Evolutionary conservation across 1,140 invertebrate genomes (phyloP).

Genomic region (Lepidurus couesii): DNA sequence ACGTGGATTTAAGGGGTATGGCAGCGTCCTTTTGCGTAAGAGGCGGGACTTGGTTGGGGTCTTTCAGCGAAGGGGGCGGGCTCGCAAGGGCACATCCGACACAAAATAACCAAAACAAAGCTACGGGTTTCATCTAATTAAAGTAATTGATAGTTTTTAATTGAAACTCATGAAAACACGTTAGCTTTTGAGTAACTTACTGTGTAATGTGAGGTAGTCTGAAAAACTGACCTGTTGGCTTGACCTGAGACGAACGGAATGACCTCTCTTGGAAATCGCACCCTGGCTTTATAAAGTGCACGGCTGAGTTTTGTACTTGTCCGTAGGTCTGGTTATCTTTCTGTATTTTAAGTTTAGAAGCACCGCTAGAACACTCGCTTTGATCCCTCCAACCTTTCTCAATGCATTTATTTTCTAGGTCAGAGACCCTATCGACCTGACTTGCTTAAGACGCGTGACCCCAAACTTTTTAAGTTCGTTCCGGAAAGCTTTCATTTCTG

Average conservation of each 20-base stretch:
- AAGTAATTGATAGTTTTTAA: not conserved
- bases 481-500: not conserved
- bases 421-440: not conserved
- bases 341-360: conserved; percentile 6
- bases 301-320: not conserved
- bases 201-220: not conserved
- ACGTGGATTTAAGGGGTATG: not conserved
- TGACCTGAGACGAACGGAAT: conserved; percentile 6
- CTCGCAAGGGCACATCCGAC: not conserved
- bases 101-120: not conserved
- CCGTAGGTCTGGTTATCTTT: not conserved
- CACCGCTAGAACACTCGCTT: not conserved
- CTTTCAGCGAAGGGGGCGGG: not conserved
- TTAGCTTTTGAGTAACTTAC: not conserved
- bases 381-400: not conserved
- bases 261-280: not conserved
- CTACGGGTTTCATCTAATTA: not conserved
- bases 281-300: not conserved
- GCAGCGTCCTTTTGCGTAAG: not conserved
- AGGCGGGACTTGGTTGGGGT: not conserved
- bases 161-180: not conserved
- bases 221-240: not conserved
- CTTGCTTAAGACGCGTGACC: conserved; percentile 7
- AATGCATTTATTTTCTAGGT: not conserved
- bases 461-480: not conserved